A percentile compares a stretch with the other conserved stretches of the same genome.
These are phyloP conservation scores for Drosophila mojavensis DNA, from an alignment of 1,140 invertebrate species.

Conservation along the genomic window DNA sequence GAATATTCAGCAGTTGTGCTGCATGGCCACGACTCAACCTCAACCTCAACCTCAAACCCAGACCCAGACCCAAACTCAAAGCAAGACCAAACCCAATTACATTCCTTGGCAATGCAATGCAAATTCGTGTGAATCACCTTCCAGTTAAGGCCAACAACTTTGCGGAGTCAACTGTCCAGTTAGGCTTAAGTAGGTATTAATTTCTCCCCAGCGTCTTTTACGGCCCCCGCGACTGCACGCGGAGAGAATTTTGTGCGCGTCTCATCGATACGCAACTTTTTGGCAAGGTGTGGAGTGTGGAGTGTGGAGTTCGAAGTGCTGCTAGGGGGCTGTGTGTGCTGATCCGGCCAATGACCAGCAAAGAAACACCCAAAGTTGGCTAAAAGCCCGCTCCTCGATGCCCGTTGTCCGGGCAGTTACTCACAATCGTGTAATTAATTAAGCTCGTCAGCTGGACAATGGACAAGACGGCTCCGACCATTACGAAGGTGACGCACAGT, in stretches of 20 bases:
- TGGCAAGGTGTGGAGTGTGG: not conserved
- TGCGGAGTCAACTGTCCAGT: slow-evolving; percentile 69
- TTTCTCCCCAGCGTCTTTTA: slow-evolving; percentile 54
- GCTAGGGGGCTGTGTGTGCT: not conserved
- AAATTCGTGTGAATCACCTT: slow-evolving; percentile 71
- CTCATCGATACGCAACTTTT: slow-evolving; percentile 51
- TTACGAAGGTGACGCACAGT: slow-evolving; percentile 54
- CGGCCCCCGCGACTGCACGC: slow-evolving; percentile 55
- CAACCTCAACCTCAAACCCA: not conserved
- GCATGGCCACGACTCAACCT: not conserved
- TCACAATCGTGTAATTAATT: slow-evolving; percentile 83
- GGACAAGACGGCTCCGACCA: slow-evolving; percentile 32
- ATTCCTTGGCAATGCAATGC: slow-evolving; percentile 46
- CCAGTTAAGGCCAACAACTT: slow-evolving; percentile 30
- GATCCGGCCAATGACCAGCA: slow-evolving; percentile 30
- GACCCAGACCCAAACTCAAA: not conserved
- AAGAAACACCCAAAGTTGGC: slow-evolving; percentile 30
- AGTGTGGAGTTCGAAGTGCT: no score
- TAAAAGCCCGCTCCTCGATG: not conserved
- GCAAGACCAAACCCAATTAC: slow-evolving; percentile 28
- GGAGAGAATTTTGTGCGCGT: slow-evolving; percentile 54
- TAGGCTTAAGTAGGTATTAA: slow-evolving; percentile 81
- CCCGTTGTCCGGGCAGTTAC: slow-evolving; percentile 51
- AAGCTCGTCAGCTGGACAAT: slow-evolving; percentile 76
- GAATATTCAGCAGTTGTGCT: slow-evolving; percentile 49